These are phyloP conservation scores for Struthio camelus DNA, from an alignment of 2,113 vertebrate genomes.

Conservation along the genomic window DNA sequence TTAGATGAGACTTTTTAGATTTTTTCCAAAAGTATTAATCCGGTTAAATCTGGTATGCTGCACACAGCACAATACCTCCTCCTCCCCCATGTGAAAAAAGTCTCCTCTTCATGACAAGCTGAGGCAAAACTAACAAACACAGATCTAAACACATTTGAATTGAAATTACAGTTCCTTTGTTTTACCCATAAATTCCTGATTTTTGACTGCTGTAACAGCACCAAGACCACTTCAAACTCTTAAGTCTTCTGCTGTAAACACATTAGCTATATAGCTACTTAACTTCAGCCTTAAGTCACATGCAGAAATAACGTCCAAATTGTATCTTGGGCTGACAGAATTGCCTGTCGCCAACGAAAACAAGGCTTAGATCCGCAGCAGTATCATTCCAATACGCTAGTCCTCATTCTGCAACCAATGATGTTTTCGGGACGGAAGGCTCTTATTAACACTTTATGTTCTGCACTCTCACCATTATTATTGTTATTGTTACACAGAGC, in stretches of 20 bases:
- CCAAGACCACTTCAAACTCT: neutral
- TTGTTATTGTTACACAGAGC: neutral
- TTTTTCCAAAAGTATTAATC: too few relatives aligned
- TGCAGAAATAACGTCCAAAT: neutral
- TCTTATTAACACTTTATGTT: neutral
- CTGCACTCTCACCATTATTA: neutral
- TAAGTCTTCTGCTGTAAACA: neutral
- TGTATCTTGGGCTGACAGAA: neutral
- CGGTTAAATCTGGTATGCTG: neutral
- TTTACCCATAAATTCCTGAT: neutral
- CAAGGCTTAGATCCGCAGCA: neutral
- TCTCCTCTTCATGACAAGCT: neutral
- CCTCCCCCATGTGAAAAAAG: neutral
- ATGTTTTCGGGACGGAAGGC: neutral
- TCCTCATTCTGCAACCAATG: neutral
- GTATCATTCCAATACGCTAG: neutral
- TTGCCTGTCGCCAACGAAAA: neutral
- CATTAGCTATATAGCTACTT: neutral
- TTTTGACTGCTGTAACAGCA: neutral
- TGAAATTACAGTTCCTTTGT: neutral
- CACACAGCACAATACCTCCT: neutral
- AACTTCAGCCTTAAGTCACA: neutral
- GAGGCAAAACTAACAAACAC: neutral
- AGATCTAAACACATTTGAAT: neutral
- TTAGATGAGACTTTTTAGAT: too few relatives aligned